phyloP scores from a whole-genome alignment of 1,140 invertebrate species.

The Camponotus pennsylvanicus region DNA sequence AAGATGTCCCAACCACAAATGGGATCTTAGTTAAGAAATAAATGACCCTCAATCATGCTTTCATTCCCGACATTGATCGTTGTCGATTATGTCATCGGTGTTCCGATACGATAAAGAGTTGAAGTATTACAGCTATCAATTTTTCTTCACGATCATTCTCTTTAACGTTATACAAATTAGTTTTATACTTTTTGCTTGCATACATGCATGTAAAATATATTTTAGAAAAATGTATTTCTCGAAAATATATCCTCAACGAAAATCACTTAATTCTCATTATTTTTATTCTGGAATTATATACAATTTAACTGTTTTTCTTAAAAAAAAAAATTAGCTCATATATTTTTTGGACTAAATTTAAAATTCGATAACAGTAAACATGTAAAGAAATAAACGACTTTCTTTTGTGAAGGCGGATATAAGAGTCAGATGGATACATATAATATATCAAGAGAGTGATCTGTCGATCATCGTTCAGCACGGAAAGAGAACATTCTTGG shows the following conservation, averaged over 20 bases:
- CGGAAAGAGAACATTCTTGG: conserved; percentile 68
- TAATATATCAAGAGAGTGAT: conserved; percentile 18
- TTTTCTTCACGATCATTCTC: not conserved
- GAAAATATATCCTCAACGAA: no score
- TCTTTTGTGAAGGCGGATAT: not conserved
- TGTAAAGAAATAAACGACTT: not conserved
- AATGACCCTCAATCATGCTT: conserved; percentile 49
- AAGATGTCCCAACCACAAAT: conserved; percentile 22
- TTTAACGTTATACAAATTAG: not conserved
- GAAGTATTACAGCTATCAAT: not conserved
- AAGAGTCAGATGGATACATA: conserved; percentile 10
- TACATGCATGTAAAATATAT: not conserved
- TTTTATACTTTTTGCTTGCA: not conserved
- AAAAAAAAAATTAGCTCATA: no score
- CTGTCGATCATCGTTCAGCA: conserved; percentile 25
- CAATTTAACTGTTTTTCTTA: no score
- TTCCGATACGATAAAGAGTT: conserved; percentile 5
- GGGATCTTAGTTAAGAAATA: conserved; percentile 26
- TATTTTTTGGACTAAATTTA: not conserved
- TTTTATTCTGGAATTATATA: no score
- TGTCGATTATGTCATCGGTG: conserved; percentile 24
- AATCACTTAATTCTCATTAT: no score
- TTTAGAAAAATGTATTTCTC: not conserved
- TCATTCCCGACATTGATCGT: not conserved
- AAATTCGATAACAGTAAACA: not conserved